Conservation (phyloP, 2,888 invertebrate species). For the Lordiphosa fenestrarum region DNA sequence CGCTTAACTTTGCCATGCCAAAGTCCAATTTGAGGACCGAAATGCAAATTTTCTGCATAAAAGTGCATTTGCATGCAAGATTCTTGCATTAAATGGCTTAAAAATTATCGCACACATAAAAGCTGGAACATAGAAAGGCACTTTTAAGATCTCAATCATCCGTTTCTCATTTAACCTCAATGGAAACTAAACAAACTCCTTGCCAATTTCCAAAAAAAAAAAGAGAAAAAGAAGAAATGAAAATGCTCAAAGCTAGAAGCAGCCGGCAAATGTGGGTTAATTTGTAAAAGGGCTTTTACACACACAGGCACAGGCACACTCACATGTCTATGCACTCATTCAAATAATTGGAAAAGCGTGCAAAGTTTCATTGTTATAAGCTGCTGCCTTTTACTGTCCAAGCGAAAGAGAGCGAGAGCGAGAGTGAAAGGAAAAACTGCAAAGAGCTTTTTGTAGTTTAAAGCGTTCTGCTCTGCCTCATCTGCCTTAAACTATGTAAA, state of each 20-base stretch:
- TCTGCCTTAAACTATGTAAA: conserved; percentile 31
- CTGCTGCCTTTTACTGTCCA: conserved; percentile 36
- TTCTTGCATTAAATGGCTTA: conserved; percentile 33
- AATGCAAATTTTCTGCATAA: conserved; percentile 29
- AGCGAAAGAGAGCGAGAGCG: conserved; percentile 18
- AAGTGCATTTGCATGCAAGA: conserved; percentile 33
- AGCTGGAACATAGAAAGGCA: conserved; percentile 40
- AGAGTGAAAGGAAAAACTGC: conserved; percentile 16
- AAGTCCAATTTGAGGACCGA: conserved; percentile 24
- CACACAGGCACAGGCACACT: background rate
- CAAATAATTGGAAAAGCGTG: conserved; percentile 50
- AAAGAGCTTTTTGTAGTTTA: conserved; percentile 49
- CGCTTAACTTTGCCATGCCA: conserved; percentile 15
- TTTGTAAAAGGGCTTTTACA: conserved; percentile 41
- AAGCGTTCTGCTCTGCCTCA: conserved; percentile 47
- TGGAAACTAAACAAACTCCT: conserved; percentile 46
- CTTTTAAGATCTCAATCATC: conserved; percentile 22
- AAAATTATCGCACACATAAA: conserved; percentile 17
- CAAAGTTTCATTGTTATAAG: conserved; percentile 70
- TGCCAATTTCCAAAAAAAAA: conserved; percentile 20
- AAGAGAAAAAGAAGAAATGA: conserved; percentile 26
- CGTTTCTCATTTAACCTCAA: conserved; percentile 26
- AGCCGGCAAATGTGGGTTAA: conserved; percentile 65
- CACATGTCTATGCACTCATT: conserved; percentile 21
- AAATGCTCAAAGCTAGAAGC: conserved; percentile 32